Evolutionary conservation across 2,113 vertebrate species (phyloP).

Genomic region (Poicephalus meyeri): DNA sequence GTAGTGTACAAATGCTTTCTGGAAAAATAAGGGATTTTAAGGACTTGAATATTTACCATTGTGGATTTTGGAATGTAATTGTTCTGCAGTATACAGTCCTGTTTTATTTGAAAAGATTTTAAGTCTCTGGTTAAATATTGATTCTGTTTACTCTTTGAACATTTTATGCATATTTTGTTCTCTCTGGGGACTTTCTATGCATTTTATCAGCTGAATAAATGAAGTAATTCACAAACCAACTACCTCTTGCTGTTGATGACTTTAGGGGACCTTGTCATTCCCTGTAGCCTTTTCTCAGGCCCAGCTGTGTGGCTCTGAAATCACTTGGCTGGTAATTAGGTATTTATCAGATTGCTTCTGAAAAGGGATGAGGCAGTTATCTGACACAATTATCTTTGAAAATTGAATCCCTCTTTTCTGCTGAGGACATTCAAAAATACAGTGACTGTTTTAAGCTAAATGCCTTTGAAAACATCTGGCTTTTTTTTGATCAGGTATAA

Average conservation of each 20-base stretch:
- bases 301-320: conserved; percentile 74
- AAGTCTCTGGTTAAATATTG: not conserved
- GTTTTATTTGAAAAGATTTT: not conserved
- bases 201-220: conserved; percentile 77
- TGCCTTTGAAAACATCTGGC: conserved; percentile 73
- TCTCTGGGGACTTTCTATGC: not conserved
- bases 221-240: conserved; percentile 74
- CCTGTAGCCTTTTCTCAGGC: conserved; percentile 47
- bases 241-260: conserved; percentile 38
- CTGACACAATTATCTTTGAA: conserved; percentile 90
- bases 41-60: accelerated
- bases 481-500: conserved; percentile 6
- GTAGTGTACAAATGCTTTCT: not conserved
- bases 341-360: conserved; percentile 93
- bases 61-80: not conserved
- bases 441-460: conserved; percentile 66
- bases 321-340: conserved; percentile 88
- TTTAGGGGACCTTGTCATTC: conserved; percentile 60
- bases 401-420: conserved; percentile 79
- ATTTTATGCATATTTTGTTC: conserved; percentile 62
- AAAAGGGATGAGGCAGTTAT: conserved; percentile 83
- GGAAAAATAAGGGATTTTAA: not conserved
- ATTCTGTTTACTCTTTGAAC: conserved; percentile 65
- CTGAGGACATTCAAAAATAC: conserved; percentile 72
- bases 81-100: not conserved